Conservation (phyloP, 2,113 vertebrate species). For the Planiliza haematocheilus region DNA sequence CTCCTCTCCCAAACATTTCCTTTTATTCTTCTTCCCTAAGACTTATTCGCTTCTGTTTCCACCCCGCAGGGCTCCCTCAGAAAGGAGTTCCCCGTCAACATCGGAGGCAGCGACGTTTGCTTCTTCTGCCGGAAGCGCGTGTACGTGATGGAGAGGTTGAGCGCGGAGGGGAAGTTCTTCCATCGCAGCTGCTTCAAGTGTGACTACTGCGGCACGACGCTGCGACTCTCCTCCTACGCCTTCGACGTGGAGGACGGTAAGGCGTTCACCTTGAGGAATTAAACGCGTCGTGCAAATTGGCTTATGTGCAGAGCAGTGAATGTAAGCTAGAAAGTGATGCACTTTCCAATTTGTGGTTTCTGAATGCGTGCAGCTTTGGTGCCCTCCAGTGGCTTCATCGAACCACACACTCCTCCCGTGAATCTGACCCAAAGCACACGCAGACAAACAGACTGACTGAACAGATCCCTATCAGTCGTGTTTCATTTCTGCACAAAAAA, state of each 20-base stretch:
- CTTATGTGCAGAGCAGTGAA: too few species aligned
- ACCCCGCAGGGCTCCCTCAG: slow-evolving; percentile 89
- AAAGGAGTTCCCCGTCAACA: slow-evolving; percentile 96
- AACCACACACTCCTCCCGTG: rapidly evolving
- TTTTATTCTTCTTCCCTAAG: not conserved
- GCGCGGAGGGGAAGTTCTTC: slow-evolving; percentile 98
- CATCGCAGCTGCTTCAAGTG: slow-evolving; percentile 99
- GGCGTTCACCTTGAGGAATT: slow-evolving; percentile 46
- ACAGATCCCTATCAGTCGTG: not conserved
- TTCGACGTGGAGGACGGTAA: slow-evolving; percentile 94
- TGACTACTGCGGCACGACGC: slow-evolving; percentile 92
- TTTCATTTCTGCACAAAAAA: not conserved
- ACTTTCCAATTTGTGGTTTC: too few species aligned
- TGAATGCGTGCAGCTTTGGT: rapidly evolving
- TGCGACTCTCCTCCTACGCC: slow-evolving; percentile 93
- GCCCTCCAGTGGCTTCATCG: slow-evolving; percentile 17
- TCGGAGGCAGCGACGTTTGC: slow-evolving; percentile 97
- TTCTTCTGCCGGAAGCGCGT: slow-evolving; percentile 96
- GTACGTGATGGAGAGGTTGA: slow-evolving; percentile 98
- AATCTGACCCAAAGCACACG: rapidly evolving
- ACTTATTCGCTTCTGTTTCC: not conserved
- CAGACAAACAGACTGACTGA: not conserved
- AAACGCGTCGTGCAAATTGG: too few species aligned
- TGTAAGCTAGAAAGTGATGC: too few species aligned
- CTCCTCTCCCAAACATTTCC: not conserved